Evolutionary conservation across 2,113 vertebrate species (phyloP), one percentile per base, ranked within the genome.

Genomic region (Lasiurus cinereus): DNA sequence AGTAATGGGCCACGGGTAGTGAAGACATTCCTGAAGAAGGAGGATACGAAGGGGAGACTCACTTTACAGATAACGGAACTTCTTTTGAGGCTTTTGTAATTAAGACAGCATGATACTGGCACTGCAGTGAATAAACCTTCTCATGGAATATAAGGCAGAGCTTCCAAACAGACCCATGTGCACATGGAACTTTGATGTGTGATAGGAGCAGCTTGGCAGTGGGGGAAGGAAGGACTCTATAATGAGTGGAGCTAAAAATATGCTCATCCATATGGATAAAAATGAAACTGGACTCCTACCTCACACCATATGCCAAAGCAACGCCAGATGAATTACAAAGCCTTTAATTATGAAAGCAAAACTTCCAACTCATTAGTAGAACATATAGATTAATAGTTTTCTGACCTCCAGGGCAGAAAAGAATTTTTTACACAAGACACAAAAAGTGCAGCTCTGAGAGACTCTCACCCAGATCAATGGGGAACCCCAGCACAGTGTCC

Each of bases 311-410:
- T 24, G 19, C 59, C 31, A 18, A n/a, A 21, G 54, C 52, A 19
- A 46, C 31, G 66, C 82, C 52, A 56, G 11, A 52, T 29, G 33
- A 74, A 74, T 83, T 62, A 62, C 59, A 12, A 72, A 48, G 50
- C 15, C n/a, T 85, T 33, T 88, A 46, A 72, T 82, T 89, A 48
- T 33, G 36, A 70, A 79, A 85, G 27, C 36, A 70, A 77, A 87
- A 48, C 33, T 87, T 79, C 54, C 39, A 95, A 95, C 31, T 78
- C 77, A 89, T 90, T 66, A 69, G 13, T 18, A 62, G 72, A 54
- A 92, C 90, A 77, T 59, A 66, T 3, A 82, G 67, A 36, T 77
- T 78, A 18, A n/a, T 87, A 48, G 67, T 79, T 94, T 84, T 84
- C 69, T 88, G 52, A 73, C 50, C 83, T 88, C 24, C n/a, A 70